Percentiles rank a stretch among this genome's conserved stretches.
Conservation (phyloP, 1,140 invertebrate species). For the Parasteatoda tepidariorum region DNA sequence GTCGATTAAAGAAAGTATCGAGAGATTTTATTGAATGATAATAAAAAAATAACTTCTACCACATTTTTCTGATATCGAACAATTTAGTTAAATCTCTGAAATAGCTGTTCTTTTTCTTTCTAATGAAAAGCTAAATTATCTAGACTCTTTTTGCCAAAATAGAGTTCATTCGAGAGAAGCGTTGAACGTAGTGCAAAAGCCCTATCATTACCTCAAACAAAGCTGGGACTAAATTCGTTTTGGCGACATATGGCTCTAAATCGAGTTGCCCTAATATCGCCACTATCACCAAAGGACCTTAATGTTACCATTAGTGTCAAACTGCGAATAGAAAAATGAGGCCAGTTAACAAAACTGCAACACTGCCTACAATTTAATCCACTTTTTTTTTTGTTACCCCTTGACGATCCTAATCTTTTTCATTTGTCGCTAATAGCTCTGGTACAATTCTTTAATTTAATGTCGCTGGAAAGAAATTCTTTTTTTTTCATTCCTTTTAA, state of each 20-base stretch:
- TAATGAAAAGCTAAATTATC: conserved; percentile 48
- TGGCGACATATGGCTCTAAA: conserved; percentile 58
- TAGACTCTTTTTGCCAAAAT: conserved; percentile 27
- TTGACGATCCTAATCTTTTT: conserved; percentile 50
- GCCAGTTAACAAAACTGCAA: conserved; percentile 47
- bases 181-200: background rate
- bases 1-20: no score
- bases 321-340: conserved; percentile 49
- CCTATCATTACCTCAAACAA: conserved; percentile 52
- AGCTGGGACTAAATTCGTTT: conserved; percentile 39
- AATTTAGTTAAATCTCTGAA: no score
- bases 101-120: conserved; percentile 1
- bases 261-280: conserved; percentile 49
- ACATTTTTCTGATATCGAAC: no score
- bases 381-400: conserved; percentile 15
- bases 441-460: conserved; percentile 52
- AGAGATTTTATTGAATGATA: no score
- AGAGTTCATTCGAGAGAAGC: conserved; percentile 12
- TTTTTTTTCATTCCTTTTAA: conserved; percentile 12
- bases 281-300: conserved; percentile 41
- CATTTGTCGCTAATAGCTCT: conserved; percentile 50
- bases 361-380: conserved; percentile 35
- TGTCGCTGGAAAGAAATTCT: background rate
- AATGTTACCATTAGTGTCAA: conserved; percentile 54
- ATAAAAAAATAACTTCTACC: no score